phyloP scores from a whole-genome alignment of 2,113 vertebrate species.

The Seriola rivoliana region DNA sequence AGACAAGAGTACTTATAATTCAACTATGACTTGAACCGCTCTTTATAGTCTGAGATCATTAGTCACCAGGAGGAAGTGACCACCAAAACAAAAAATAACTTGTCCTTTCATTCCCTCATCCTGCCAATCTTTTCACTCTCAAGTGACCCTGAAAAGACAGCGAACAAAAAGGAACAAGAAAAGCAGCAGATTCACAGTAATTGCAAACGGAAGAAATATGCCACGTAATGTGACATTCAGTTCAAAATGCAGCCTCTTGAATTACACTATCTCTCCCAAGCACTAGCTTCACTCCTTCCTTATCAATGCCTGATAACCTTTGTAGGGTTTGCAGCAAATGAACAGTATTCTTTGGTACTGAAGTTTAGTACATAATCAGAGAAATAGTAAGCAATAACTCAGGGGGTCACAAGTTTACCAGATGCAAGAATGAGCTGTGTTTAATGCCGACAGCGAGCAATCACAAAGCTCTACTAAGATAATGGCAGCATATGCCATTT shows the following conservation, averaged over 20 bases:
- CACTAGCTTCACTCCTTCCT: conserved; percentile 51
- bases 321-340: conserved; percentile 39
- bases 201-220: conserved; percentile 33
- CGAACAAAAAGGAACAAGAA: conserved; percentile 39
- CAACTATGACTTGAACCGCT: conserved; percentile 24
- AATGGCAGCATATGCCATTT: conserved; percentile 38
- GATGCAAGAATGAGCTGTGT: background rate
- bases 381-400: conserved; percentile 34
- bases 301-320: conserved; percentile 69
- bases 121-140: conserved; percentile 45
- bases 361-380: conserved; percentile 18
- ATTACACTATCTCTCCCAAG: conserved; percentile 57
- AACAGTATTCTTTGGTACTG: conserved; percentile 45
- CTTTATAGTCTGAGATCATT: conserved; percentile 40
- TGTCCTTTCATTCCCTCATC: conserved; percentile 48
- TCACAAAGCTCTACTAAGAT: conserved; percentile 15
- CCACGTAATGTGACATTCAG: conserved; percentile 66
- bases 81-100: conserved; percentile 30
- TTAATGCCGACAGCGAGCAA: conserved; percentile 18
- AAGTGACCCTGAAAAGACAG: conserved; percentile 57
- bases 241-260: conserved; percentile 69
- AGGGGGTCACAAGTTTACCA: conserved; percentile 56
- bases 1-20: conserved; percentile 21
- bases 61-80: conserved; percentile 26
- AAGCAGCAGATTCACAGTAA: conserved; percentile 53